Evolutionary conservation across 2,113 vertebrate species (phyloP).

Genomic region (Odocoileus virginianus): DNA sequence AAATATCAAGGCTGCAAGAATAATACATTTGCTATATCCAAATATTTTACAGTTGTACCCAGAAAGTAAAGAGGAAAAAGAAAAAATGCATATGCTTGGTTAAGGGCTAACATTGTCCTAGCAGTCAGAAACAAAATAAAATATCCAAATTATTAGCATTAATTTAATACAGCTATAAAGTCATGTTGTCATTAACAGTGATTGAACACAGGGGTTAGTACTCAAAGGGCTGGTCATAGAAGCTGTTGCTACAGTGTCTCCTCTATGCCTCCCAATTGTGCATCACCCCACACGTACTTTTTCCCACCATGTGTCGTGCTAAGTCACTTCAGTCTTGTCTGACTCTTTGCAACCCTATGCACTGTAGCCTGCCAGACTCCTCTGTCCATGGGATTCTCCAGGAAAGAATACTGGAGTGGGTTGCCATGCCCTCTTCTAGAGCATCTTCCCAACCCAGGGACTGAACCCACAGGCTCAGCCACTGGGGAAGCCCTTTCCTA

Average conservation of each 20-base stretch:
- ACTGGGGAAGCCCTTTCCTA: constrained; percentile 64
- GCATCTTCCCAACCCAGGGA: not conserved
- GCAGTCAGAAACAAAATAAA: constrained; percentile 86
- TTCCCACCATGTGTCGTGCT: not conserved
- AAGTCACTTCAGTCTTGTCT: not conserved
- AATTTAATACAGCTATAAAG: constrained; percentile 90
- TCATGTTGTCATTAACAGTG: constrained; percentile 88
- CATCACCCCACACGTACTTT: constrained; percentile 52
- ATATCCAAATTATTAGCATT: constrained; percentile 59
- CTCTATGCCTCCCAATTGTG: constrained; percentile 76
- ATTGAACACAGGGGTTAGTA: constrained; percentile 84
- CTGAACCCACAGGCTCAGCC: not conserved
- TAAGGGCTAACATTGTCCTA: constrained; percentile 89
- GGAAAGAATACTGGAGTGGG: not conserved
- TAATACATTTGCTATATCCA: constrained; percentile 88
- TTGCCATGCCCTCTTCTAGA: not conserved
- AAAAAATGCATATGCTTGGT: constrained; percentile 83
- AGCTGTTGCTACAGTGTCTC: constrained; percentile 85
- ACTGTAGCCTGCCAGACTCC: not conserved
- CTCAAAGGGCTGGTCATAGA: constrained; percentile 76
- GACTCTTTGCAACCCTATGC: not conserved
- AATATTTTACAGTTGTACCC: constrained; percentile 93
- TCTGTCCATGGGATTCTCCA: not conserved
- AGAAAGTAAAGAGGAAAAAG: constrained; percentile 73
- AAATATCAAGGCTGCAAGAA: constrained; percentile 95